A percentile compares a stretch with the other conserved stretches of the same genome.
Evolutionary conservation across 2,113 vertebrate species (phyloP).

Genomic region (Gallinago media): DNA sequence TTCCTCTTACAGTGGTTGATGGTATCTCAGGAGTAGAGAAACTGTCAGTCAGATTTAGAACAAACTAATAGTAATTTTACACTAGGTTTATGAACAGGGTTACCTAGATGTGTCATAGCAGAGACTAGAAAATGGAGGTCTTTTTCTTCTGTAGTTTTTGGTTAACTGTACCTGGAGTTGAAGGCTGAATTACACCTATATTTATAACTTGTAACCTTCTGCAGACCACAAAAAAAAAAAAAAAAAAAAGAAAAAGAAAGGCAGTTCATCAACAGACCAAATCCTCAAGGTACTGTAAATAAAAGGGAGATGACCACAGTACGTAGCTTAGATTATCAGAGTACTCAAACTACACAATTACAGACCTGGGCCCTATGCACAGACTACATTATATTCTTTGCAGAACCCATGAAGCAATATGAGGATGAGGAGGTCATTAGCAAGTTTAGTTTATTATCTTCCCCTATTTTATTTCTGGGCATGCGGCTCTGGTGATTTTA

Average conservation of each 20-base stretch:
- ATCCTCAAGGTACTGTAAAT: background rate
- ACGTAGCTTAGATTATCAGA: background rate
- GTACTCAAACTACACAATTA: background rate
- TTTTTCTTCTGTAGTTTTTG: background rate
- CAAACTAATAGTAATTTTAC: background rate
- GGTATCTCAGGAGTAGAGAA: background rate
- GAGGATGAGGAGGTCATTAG: background rate
- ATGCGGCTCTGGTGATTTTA: background rate
- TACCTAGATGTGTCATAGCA: background rate
- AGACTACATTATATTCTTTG: background rate
- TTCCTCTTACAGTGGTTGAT: background rate
- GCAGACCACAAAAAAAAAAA: background rate
- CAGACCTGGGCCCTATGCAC: background rate
- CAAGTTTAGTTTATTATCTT: background rate
- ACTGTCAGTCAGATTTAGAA: background rate
- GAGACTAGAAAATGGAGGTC: background rate
- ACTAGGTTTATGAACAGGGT: background rate
- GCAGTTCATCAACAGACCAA: background rate
- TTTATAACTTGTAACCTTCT: background rate
- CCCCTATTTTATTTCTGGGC: background rate
- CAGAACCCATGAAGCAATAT: background rate
- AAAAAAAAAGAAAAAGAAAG: background rate
- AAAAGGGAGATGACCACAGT: background rate
- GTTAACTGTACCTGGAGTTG: background rate
- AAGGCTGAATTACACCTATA: background rate